A percentile compares a stretch with the other conserved stretches of the same genome.
Conservation (phyloP, 2,113 vertebrate species). For the Columba janthina region DNA sequence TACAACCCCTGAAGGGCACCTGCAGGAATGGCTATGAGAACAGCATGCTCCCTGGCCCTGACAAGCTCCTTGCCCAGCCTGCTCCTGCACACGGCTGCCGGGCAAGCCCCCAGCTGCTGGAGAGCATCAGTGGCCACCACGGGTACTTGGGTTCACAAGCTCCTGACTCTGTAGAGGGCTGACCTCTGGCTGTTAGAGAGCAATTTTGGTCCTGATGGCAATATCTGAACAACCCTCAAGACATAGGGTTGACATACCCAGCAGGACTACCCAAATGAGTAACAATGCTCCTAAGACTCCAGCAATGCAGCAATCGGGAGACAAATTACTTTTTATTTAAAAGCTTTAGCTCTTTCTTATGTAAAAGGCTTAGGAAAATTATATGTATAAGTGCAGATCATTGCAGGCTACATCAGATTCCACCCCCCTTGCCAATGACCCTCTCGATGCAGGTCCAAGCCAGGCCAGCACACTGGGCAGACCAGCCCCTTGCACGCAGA, state of each 20-base stretch:
- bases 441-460: neutral
- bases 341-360: neutral
- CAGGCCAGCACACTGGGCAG: neutral
- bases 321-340: neutral
- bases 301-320: neutral
- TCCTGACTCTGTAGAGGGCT: neutral
- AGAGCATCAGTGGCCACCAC: neutral
- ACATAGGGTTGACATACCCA: neutral
- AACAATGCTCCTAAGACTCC: neutral
- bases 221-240: neutral
- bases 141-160: neutral
- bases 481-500: neutral
- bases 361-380: neutral
- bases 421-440: neutral
- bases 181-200: neutral
- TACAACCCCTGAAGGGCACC: neutral
- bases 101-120: neutral
- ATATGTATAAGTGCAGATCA: neutral
- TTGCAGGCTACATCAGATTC: neutral
- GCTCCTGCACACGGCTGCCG: neutral
- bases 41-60: neutral
- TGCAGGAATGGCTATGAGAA: neutral
- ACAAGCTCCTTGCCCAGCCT: neutral
- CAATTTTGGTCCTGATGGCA: neutral
- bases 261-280: neutral